phyloP scores from a whole-genome alignment of 2,113 vertebrate genomes.

The Alethe diademata region DNA sequence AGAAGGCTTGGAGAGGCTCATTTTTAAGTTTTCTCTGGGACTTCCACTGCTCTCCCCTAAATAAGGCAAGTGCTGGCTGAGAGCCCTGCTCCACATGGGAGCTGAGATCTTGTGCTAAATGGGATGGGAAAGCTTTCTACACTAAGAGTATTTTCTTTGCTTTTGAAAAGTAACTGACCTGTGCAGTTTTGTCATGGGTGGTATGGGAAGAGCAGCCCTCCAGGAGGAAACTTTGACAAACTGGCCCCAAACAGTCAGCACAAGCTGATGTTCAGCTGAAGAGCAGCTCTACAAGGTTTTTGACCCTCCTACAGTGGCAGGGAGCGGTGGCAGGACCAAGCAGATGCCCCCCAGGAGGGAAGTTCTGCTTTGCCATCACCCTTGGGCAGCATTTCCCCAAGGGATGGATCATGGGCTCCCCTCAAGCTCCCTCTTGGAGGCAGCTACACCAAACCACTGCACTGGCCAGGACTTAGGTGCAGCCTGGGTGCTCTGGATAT shows the following conservation, averaged over 20 bases:
- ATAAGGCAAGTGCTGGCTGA: not conserved
- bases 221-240: not conserved
- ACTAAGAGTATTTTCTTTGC: not conserved
- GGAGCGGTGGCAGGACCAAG: not conserved
- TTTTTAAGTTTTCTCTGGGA: not conserved
- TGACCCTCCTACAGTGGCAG: not conserved
- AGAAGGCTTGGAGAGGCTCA: not conserved
- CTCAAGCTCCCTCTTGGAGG: not conserved
- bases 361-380: not conserved
- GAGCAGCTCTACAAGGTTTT: not conserved
- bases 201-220: not conserved
- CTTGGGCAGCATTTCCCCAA: accelerated
- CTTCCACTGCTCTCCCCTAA: not conserved
- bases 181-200: accelerated
- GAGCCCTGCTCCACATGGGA: not conserved
- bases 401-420: not conserved
- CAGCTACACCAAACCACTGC: not conserved
- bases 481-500: not conserved
- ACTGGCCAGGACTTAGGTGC: not conserved
- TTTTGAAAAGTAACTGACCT: not conserved
- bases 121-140: not conserved
- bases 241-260: not conserved
- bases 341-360: not conserved
- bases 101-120: not conserved
- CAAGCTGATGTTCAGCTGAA: not conserved